phyloP scores from a whole-genome alignment of 2,797 vertebrate species.

The Tenualosa ilisha region DNA sequence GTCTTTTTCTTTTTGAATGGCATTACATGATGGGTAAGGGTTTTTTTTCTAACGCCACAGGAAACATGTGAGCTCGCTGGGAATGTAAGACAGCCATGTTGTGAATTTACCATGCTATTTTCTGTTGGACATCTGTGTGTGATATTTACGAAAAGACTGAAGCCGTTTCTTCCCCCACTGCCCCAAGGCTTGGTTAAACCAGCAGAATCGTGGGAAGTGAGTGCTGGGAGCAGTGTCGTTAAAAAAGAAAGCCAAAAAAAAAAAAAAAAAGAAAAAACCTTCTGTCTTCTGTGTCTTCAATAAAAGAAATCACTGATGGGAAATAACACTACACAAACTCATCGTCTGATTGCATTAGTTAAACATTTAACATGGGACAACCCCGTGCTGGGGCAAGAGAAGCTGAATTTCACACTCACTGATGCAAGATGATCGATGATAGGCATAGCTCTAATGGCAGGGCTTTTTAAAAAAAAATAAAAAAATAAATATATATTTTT shows the following conservation, averaged over 20 bases:
- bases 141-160: background rate
- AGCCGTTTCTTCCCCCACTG: background rate
- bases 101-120: conserved; percentile 10
- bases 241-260: background rate
- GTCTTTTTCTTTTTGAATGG: background rate
- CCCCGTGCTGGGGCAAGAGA: background rate
- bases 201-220: background rate
- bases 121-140: background rate
- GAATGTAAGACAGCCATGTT: background rate
- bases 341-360: conserved; percentile 10
- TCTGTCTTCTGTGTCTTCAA: background rate
- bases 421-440: conserved; percentile 29
- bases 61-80: background rate
- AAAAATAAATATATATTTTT: background rate
- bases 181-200: background rate
- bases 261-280: no score
- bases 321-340: background rate
- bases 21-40: background rate
- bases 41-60: background rate
- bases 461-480: conserved; percentile 1
- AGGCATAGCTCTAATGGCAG: conserved; percentile 15
- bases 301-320: background rate
- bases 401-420: conserved; percentile 40
- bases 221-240: background rate
- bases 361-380: conserved; percentile 13